These are phyloP conservation scores for Otus scops DNA, from an alignment of 2,797 vertebrate genomes.

Conservation along the genomic window DNA sequence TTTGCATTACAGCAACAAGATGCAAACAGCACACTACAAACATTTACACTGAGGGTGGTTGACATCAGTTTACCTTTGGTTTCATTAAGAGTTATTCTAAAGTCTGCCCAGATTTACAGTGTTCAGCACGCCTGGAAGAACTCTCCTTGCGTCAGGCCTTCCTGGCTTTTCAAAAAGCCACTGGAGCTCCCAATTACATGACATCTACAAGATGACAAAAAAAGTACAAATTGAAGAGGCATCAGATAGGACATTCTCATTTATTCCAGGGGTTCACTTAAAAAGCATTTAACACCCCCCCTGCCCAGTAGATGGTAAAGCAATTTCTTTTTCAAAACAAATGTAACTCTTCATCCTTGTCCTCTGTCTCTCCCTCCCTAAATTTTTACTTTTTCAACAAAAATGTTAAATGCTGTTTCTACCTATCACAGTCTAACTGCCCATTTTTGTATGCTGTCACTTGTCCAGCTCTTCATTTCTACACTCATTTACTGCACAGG, in stretches of 20 bases:
- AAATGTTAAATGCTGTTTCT: neutral
- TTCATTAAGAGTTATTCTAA: neutral
- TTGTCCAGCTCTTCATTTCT: neutral
- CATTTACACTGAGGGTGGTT: neutral
- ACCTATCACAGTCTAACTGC: neutral
- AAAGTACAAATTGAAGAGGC: neutral
- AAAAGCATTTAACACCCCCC: neutral
- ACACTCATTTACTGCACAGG: neutral
- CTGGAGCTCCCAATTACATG: fast-evolving
- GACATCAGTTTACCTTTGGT: neutral
- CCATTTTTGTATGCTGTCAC: neutral
- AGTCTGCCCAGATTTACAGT: neutral
- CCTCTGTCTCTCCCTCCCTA: neutral
- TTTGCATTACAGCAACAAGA: neutral
- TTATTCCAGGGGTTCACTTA: neutral
- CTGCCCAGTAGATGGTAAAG: neutral
- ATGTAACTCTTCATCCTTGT: neutral
- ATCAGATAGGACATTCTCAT: neutral
- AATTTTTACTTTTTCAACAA: neutral
- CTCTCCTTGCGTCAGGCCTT: neutral
- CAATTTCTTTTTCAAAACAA: neutral
- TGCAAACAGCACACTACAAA: neutral
- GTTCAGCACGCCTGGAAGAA: neutral
- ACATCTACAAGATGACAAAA: neutral
- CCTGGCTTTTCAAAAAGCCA: neutral